Evolutionary conservation across 2,888 invertebrate genomes (phyloP).

Genomic region (Lasioglossum marginatum): DNA sequence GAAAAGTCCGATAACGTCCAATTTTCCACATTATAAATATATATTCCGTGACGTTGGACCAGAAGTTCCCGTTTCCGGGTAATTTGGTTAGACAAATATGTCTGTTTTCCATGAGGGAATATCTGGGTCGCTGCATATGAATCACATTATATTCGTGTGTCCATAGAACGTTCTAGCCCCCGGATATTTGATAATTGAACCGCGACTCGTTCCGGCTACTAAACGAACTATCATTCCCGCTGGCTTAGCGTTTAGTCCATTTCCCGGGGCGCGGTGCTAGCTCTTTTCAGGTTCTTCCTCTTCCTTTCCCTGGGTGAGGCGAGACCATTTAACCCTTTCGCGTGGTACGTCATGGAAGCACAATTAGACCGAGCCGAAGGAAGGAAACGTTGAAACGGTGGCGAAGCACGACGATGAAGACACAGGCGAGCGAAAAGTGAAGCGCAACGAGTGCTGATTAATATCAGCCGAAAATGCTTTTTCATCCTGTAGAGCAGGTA

Average conservation of each 20-base stretch:
- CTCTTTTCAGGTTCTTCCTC: slow-evolving; percentile 12
- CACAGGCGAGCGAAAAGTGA: slow-evolving; percentile 22
- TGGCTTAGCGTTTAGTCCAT: slow-evolving; percentile 28
- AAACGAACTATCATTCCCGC: slow-evolving; percentile 16
- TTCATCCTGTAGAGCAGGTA: neutral
- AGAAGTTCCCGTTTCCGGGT: neutral
- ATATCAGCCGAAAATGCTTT: slow-evolving; percentile 34
- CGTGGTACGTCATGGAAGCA: slow-evolving; percentile 45
- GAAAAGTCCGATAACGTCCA: neutral
- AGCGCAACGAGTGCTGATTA: slow-evolving; percentile 32
- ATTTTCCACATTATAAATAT: neutral
- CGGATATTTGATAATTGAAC: slow-evolving; percentile 10
- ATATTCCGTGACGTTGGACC: neutral
- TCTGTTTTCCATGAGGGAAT: neutral
- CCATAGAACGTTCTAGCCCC: neutral
- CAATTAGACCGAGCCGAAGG: slow-evolving; percentile 61
- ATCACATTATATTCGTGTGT: slow-evolving; percentile 3
- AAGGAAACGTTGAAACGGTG: slow-evolving; percentile 40
- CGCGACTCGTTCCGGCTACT: neutral
- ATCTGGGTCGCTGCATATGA: neutral
- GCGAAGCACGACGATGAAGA: slow-evolving; percentile 41
- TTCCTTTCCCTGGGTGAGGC: slow-evolving; percentile 36
- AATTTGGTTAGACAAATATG: slow-evolving; percentile 6
- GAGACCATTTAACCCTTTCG: slow-evolving; percentile 45
- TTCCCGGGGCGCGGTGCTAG: neutral